Evolutionary conservation across 2,113 vertebrate genomes (phyloP).

Genomic region (Chloebia gouldiae): DNA sequence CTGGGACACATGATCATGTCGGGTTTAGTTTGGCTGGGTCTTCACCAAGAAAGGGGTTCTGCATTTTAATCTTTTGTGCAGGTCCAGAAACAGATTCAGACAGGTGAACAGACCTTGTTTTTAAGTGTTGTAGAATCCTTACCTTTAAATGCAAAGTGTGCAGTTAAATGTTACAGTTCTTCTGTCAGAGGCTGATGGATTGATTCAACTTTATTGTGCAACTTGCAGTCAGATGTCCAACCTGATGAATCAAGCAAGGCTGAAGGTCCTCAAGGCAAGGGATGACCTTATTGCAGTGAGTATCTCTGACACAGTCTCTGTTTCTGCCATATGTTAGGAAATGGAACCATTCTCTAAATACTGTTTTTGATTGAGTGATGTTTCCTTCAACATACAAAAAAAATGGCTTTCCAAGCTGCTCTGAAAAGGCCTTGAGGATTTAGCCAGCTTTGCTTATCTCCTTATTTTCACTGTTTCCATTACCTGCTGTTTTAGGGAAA

Average conservation of each 20-base stretch:
- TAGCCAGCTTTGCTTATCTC: neutral
- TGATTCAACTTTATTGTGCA: constrained; percentile 18
- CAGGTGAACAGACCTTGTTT: neutral
- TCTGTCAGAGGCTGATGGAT: neutral
- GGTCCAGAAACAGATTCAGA: neutral
- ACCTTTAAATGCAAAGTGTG: neutral
- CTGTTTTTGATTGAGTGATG: neutral
- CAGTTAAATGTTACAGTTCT: neutral
- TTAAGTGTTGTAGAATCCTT: neutral
- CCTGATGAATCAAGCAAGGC: constrained; percentile 96
- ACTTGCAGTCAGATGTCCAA: constrained; percentile 94
- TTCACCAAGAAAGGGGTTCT: neutral
- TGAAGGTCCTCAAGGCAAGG: constrained; percentile 95
- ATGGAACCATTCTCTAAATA: neutral
- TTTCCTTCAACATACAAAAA: neutral
- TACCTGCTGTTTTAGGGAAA: neutral
- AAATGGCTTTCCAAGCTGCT: neutral
- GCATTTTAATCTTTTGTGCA: neutral
- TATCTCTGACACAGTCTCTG: neutral
- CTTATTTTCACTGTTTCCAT: neutral
- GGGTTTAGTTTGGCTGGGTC: neutral
- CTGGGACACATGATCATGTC: neutral
- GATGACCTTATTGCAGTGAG: constrained; percentile 96
- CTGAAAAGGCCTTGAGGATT: neutral
- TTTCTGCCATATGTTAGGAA: neutral